Base-by-base conservation (phyloP, 2,797 vertebrate genomes). In the Enteromius fasciolatus region DNA sequence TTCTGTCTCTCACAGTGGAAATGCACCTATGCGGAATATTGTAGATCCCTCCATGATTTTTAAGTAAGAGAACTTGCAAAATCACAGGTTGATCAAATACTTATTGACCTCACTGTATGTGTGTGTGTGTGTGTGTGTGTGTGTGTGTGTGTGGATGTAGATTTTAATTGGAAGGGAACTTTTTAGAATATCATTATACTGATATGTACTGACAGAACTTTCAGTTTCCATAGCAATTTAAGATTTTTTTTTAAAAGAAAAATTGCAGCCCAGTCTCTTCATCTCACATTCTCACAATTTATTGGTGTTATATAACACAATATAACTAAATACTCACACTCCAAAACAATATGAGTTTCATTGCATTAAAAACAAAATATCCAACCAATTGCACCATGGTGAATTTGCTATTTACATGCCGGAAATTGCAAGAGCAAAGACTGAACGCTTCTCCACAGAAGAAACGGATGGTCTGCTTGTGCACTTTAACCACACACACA, bases 241-340 rank as follows among this genome's bases (percentile, higher is more conserved):
- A 46, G 23, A 2, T 67, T 15, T 20, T 66, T 46, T 17, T 46
- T n/a, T n/a, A n/a, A 23, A 44, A 63, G 3, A 28, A 46, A 76
- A 59, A n/a, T 76, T 59, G 73, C 54, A 10, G n/a, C 39, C 52
- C 75, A 33, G 25, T 48, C 44, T 78, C 76, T 50, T 77, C 41
- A 36, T 67, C 12, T 66, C 61, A 78, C 28, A 78, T 52, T n/a
- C 66, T 50, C 41, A 64, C 59, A 48, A 5, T 36, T 31, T 36
- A 52, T 67, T 15, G 4, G 18, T 23, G 5, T 33, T 33, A 33
- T 33, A 33, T 33, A 5, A 33, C 33, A 33, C 33, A 33, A 33
- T 33, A 7, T 36, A 14, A 25, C 14, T 9, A 31, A 72, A 72
- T 18, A 5, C 8, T 10, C 9, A 11, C 68, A 70, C 41, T 41